Base-by-base conservation (phyloP, 1,140 invertebrate species). In the Chironomus tepperi region DNA sequence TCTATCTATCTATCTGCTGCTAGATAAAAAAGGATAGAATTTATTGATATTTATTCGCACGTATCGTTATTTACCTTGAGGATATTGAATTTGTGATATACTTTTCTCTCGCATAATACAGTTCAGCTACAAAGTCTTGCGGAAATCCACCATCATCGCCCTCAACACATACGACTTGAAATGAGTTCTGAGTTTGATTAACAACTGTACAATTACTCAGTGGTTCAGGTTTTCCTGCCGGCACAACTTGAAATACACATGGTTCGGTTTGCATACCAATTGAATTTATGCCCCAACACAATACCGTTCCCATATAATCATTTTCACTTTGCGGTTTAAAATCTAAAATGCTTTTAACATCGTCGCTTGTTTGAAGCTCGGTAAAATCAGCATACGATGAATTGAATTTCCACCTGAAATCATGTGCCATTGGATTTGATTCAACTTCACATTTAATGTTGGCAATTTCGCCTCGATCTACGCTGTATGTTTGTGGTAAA, bases 141-240 rank as follows among this genome's bases (percentile, higher is more conserved):
- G 86, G 84, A 21, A 91, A 83, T 34, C 90, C 89, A 10, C 89
- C 91, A 80, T 92, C 89, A 81, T 90, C 92, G 16, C 89, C 90
- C 79, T 90, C 89, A 34, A 84, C 83, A 80, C 91, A 93, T 42
- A 89, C 87, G 75, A 92, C 87, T 79, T 87, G 84, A 75, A 92
- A 83, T 43, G 87, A 87, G 75, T 90, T 87, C 3, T 86, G 85
- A 5, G 89, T 91, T 77, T 89, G 87, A 82, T 92, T 91, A 57
- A 86, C 82, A 5, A 90, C 85, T 10, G 88, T 88, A 80, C 91
- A 93, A 80, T 92, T 92, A 34, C 87, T 83, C 57, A 91, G 84
- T 0, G 88, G 84, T 79, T 91, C 89, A 18, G 91, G 91, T 76
- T 88, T 89, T 90, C 89, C 89, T 75, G 89, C 89, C 18, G 90